A percentile compares a stretch with the other conserved stretches of the same genome.
These are phyloP conservation scores for Temnothorax unifasciatus DNA, from an alignment of 2,888 invertebrate genomes.

Conservation along the genomic window DNA sequence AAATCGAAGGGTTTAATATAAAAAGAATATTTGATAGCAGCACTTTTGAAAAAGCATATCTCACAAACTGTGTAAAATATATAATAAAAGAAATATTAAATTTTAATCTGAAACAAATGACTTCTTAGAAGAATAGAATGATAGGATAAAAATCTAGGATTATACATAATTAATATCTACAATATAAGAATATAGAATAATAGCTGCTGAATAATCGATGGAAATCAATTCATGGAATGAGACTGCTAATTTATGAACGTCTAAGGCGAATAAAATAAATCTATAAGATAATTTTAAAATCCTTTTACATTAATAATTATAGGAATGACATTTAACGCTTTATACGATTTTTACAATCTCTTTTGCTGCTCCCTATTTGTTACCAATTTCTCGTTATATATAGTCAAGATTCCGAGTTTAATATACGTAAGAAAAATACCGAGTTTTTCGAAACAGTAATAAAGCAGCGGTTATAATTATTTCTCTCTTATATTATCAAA, in stretches of 20 bases:
- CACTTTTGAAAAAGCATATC: neutral
- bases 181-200: neutral
- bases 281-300: neutral
- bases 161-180: neutral
- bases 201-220: neutral
- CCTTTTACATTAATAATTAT: neutral
- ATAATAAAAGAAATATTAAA: neutral
- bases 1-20: neutral
- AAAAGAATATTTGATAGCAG: neutral
- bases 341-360: neutral
- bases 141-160: neutral
- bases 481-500: slow-evolving; percentile 13
- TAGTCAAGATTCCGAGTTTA: neutral
- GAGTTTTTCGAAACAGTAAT: neutral
- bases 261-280: neutral
- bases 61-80: neutral
- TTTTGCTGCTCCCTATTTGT: neutral
- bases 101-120: neutral
- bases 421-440: neutral
- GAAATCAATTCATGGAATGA: neutral
- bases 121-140: neutral
- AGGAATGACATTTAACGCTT: neutral
- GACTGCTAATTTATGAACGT: neutral
- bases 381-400: neutral
- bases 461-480: slow-evolving; percentile 17